phyloP scores from a whole-genome alignment of 1,140 invertebrate species.

The Oreohelix idahoensis region DNA sequence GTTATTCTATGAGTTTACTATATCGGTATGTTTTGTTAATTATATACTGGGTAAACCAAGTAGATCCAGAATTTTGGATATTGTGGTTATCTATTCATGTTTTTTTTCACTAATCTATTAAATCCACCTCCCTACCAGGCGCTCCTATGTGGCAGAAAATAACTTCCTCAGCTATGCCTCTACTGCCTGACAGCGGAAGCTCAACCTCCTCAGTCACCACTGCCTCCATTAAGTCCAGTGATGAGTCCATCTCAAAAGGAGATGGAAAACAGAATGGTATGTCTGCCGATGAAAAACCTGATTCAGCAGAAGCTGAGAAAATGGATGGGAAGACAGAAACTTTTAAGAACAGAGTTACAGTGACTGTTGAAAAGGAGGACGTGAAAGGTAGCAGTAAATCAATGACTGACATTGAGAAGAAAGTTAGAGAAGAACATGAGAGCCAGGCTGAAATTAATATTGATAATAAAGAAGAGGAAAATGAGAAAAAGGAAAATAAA shows the following conservation, averaged over 20 bases:
- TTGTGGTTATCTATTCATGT: too few relatives aligned
- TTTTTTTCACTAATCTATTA: background rate
- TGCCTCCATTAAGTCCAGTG: conserved; percentile 25
- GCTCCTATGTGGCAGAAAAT: conserved; percentile 43
- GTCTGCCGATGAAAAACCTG: conserved; percentile 1
- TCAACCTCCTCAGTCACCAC: conserved; percentile 27
- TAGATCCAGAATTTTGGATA: too few relatives aligned
- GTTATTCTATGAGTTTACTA: too few relatives aligned
- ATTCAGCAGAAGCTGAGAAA: conserved; percentile 18
- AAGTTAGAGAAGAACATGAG: conserved; percentile 30
- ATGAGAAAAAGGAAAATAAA: conserved; percentile 4
- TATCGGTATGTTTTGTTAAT: too few relatives aligned
- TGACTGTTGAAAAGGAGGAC: background rate
- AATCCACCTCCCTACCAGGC: conserved; percentile 6
- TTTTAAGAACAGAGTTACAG: conserved; percentile 39
- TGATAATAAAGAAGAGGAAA: conserved; percentile 19
- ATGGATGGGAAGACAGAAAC: background rate
- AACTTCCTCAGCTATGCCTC: conserved; percentile 44
- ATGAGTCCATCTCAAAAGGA: conserved; percentile 27
- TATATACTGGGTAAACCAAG: too few relatives aligned
- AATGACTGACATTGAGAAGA: conserved; percentile 21
- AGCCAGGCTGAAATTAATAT: background rate
- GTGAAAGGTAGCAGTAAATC: background rate
- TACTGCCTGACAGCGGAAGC: conserved; percentile 41
- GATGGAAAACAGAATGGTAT: conserved; percentile 29